Evolutionary conservation across 2,113 vertebrate genomes (phyloP), one percentile per base, ranked within the genome.

Genomic region (Cryptoleucopteryx plumbea): DNA sequence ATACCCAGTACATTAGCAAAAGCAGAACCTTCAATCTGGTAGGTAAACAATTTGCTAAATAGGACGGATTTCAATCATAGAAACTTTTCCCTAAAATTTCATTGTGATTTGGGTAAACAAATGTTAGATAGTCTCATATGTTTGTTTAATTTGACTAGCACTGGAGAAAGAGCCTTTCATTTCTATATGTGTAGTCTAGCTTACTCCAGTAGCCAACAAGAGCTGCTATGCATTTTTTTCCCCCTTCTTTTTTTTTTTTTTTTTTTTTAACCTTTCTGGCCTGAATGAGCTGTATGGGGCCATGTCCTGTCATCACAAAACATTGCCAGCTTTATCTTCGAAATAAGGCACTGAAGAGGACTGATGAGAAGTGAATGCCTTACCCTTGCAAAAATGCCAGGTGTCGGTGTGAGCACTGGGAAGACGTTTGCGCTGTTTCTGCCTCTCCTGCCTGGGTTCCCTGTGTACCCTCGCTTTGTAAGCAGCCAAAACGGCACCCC

Each of bases 401-500:
- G 11, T 8, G 1, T 18, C 3, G 1, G 7, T 47, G 34, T 16
- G 32, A 23, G 38, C 7, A 1, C 11, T 59, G 20, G 20, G 29
- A 79, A 42, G 43, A 59, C 32, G 12, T 52, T 90, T 71, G 50
- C 0, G 1, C 23, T 68, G 43, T 16, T 42, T 75, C 40, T 88
- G 27, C 26, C n/a, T 45, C 32, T 40, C 6, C 55, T 78, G 36
- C 18, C 42, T 38, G 3, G 1, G 21, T 53, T 93, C 36, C 42
- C 15, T 52, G 29, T 2, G 3, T 7, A 14, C 2, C 0, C 25
- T 68, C 2, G 1, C 50, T 48, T 61, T 0, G 0, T 56, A 32
- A 61, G 12, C 75, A 79, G 42, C n/a, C 11, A 9, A 3, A 3
- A 2, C 4, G 26, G 36, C 32, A 45, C 52, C 5, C 20, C 38